Base-by-base conservation (phyloP, 1,140 invertebrate genomes). In the Ceratosolen solmsi region DNA sequence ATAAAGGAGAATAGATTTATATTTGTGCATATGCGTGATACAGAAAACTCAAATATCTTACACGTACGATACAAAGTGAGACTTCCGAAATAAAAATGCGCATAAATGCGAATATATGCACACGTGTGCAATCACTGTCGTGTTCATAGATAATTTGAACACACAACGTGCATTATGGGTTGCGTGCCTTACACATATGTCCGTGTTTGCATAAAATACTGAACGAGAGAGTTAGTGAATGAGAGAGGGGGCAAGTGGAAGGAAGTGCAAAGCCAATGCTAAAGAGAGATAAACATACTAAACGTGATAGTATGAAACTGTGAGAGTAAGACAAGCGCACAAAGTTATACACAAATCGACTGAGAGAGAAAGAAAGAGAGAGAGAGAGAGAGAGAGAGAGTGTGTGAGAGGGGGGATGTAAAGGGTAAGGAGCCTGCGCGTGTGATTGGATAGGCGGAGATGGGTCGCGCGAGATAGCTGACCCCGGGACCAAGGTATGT, bases 391-490 rank as follows among this genome's bases (percentile, higher is more conserved):
- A 70, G 68, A 70, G 38, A 46, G 65, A 70, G 20, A 41, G 65
- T 25, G 33, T 36, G 63, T 11, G 70, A 30, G n/a, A 33, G n/a
- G 2, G 70, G 30, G 49, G 17, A n/a, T 1, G 22, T 15, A 27
- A n/a, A 22, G 33, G 73, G 56, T 20, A 13, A 60, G 36, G 74
- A 60, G 36, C 13, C 33, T 22, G 33, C 51, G 89, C 89, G 88
- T 91, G 90, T 90, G 90, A 91, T 91, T 91, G 90, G 90, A 91
- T 91, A 91, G 90, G 89, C 90, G 90, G 90, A 91, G 90, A 91
- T 91, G 90, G 90, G 90, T 90, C 90, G 90, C 90, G 86, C 88
- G 86, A 91, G 90, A 91, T 91, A 91, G 89, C 89, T 91, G 90
- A 91, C 90, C 90, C 90, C 90, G 89, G 89, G 88, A 88, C 87